These are phyloP conservation scores for Passer domesticus DNA, from an alignment of 2,113 vertebrate genomes.

Conservation along the genomic window DNA sequence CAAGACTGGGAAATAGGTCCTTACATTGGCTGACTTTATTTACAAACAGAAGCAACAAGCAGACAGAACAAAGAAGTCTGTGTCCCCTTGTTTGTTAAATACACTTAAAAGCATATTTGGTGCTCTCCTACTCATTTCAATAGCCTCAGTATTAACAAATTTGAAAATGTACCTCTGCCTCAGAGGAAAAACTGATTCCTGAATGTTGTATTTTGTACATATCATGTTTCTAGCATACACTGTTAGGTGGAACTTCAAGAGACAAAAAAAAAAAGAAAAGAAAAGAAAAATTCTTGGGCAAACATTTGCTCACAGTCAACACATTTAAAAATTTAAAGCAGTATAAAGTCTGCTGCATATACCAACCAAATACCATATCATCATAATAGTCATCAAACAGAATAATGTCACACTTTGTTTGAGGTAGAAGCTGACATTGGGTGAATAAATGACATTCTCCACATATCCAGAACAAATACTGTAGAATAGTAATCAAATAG, in stretches of 20 bases:
- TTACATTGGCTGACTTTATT: neutral
- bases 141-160: neutral
- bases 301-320: neutral
- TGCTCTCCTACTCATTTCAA: neutral
- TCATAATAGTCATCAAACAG: neutral
- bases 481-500: neutral
- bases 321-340: neutral
- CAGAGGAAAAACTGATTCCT: neutral
- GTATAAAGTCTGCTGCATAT: neutral
- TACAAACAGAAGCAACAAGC: neutral
- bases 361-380: neutral
- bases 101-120: neutral
- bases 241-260: neutral
- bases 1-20: neutral
- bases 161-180: neutral
- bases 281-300: neutral
- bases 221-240: neutral
- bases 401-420: neutral
- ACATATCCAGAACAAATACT: neutral
- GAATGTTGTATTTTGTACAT: neutral
- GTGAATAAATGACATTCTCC: neutral
- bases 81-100: neutral
- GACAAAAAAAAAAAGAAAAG: neutral
- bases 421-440: neutral
- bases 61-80: neutral